phyloP scores from a whole-genome alignment of 2,113 vertebrate genomes.

The Nothoprocta pentlandii region DNA sequence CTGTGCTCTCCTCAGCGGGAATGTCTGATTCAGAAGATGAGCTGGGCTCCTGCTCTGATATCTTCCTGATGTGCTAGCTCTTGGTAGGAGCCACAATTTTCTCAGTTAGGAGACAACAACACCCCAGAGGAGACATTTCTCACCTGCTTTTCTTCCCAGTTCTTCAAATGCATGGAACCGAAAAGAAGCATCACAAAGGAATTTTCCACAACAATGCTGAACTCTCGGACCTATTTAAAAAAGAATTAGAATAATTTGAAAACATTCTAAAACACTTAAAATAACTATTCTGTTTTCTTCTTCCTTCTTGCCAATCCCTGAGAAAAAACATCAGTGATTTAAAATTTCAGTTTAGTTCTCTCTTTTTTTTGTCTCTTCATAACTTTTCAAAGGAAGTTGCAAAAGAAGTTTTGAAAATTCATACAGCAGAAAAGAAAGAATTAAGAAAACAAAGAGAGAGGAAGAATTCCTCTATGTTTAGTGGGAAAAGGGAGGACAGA shows the following conservation, averaged over 20 bases:
- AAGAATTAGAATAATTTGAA: background rate
- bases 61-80: accelerated
- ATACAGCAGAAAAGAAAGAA: background rate
- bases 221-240: background rate
- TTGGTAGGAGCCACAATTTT: background rate
- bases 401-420: background rate
- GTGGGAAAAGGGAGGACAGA: background rate
- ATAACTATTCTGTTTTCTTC: background rate
- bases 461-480: background rate
- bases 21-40: background rate
- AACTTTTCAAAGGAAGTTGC: background rate
- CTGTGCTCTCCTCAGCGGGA: background rate
- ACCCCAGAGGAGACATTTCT: background rate
- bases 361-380: background rate
- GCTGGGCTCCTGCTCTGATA: background rate
- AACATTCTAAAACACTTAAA: background rate
- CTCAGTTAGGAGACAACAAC: background rate
- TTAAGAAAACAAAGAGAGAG: background rate
- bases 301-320: background rate
- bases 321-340: no score
- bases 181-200: background rate
- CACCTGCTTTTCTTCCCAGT: background rate
- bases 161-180: background rate
- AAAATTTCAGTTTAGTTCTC: background rate
- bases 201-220: background rate